Evolutionary conservation across 92 coral and sea anemone genomes (phyloP), one percentile per base, ranked within the genome.

Genomic region (Muricea muricata): DNA sequence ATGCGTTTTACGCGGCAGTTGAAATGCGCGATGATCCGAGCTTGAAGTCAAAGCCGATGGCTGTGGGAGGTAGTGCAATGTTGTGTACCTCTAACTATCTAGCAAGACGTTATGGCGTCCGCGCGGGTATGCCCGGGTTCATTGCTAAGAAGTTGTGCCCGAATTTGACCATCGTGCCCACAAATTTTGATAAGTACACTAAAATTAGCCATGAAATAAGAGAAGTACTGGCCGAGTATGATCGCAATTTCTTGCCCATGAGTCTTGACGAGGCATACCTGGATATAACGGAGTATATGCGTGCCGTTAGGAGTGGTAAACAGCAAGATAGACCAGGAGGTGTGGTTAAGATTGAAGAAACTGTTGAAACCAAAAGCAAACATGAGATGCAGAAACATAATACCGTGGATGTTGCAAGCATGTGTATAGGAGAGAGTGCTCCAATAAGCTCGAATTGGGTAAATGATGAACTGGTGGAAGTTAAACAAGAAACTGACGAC

Each of bases 91-190:
- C 99, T 28, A 97, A 97, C 87, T 97, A 97, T 55, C 82, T 92
- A 0, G 99, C 99, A 8, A 91, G 99, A 61, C 87, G 94, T 65
- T 97, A 70, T 78, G 99, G 99, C 14, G 99, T 97, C 12, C 87
- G 99, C 37, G 99, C 99, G 7, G 99, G 97, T 6, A 97, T 97
- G 99, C 99, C 99, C 11, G 99, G 99, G n/a, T 97, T 97, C 65
- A 97, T 97, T 79, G 99, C 89, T 34, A 97, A 94, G 85, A 97
- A 97, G 58, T 86, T 97, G 8, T 97, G 99, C 72, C 99, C 98
- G 35, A 91, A 97, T 20, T 93, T 97, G 15, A 69, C 83, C 23
- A 90, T 97, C 26, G 94, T 94, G 14, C 98, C 94, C 18, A n/a
- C 60, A 21, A 91, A 97, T 81, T 94, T 84, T 83, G 89, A 92